Percentiles rank a stretch among this genome's conserved stretches.
phyloP scores from a whole-genome alignment of 2,797 vertebrate genomes.

The Gambusia yucatana region DNA sequence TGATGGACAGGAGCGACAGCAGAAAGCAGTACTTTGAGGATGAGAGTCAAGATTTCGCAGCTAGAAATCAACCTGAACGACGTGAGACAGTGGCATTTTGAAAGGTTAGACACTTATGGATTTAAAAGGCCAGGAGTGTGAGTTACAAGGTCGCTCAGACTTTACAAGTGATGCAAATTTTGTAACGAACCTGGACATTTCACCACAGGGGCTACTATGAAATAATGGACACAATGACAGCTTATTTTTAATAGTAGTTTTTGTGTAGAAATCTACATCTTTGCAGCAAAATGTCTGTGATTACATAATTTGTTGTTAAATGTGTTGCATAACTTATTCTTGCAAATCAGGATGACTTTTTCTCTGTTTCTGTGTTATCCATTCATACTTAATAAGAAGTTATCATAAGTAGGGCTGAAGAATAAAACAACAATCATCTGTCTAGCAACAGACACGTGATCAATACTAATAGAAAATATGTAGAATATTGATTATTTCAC shows the following conservation, averaged over 20 bases:
- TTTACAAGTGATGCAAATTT: constrained; percentile 2
- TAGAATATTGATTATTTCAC: no score
- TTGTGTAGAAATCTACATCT: neutral
- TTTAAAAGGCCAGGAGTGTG: neutral
- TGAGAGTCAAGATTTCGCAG: constrained; percentile 30
- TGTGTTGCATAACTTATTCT: neutral
- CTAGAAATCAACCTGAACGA: neutral
- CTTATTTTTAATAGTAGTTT: neutral
- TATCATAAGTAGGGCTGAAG: no score
- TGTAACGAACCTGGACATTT: constrained; percentile 1
- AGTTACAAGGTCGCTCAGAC: constrained; percentile 14
- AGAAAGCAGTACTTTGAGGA: constrained; percentile 39
- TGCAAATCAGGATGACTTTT: neutral
- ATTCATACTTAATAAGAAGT: no score
- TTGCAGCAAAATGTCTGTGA: neutral
- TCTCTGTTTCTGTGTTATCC: neutral
- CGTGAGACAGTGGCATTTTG: neutral
- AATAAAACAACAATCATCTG: no score
- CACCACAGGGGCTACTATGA: neutral
- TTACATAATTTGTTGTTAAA: neutral
- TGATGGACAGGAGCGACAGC: constrained; percentile 67
- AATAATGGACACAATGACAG: neutral
- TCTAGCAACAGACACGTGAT: no score
- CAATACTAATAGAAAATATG: no score
- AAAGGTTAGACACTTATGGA: constrained; percentile 16